Percentiles rank a stretch among this genome's conserved stretches.
phyloP scores from a whole-genome alignment of 2,113 vertebrate genomes.

The Psophia crepitans region DNA sequence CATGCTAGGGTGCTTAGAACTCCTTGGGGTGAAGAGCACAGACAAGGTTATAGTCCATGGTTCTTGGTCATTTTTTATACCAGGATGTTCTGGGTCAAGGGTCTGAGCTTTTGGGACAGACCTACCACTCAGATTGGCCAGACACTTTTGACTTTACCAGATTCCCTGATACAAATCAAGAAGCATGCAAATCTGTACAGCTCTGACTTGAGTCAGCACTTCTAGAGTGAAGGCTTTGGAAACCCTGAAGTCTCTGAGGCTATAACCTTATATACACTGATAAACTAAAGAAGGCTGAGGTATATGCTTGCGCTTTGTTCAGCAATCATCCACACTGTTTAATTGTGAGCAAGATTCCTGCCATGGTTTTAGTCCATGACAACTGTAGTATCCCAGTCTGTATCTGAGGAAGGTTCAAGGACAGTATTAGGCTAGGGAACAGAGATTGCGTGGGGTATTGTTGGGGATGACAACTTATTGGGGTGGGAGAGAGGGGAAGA shows the following conservation, averaged over 20 bases:
- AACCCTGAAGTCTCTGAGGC: not conserved
- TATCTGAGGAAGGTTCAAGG: not conserved
- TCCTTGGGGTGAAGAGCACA: not conserved
- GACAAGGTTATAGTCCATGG: not conserved
- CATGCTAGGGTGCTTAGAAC: not conserved
- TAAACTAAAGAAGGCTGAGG: not conserved
- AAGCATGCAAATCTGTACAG: not conserved
- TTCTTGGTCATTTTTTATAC: not conserved
- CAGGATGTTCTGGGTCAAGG: not conserved
- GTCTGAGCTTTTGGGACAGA: not conserved
- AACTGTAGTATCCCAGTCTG: not conserved
- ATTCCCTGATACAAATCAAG: not conserved
- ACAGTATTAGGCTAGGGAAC: not conserved
- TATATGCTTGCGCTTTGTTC: not conserved
- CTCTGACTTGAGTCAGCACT: not conserved
- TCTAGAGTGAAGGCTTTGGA: not conserved
- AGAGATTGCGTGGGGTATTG: not conserved
- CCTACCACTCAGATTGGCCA: not conserved
- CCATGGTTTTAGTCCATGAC: not conserved
- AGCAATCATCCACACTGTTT: not conserved
- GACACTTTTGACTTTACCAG: not conserved
- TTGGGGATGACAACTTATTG: not conserved
- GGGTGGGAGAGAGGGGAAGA: not conserved
- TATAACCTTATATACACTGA: not conserved
- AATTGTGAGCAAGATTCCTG: not conserved